Percentiles rank a stretch among this genome's conserved stretches.
These are phyloP conservation scores for Crossaster papposus DNA, from an alignment of 53 echinoderm and acorn worm species.

Conservation along the genomic window DNA sequence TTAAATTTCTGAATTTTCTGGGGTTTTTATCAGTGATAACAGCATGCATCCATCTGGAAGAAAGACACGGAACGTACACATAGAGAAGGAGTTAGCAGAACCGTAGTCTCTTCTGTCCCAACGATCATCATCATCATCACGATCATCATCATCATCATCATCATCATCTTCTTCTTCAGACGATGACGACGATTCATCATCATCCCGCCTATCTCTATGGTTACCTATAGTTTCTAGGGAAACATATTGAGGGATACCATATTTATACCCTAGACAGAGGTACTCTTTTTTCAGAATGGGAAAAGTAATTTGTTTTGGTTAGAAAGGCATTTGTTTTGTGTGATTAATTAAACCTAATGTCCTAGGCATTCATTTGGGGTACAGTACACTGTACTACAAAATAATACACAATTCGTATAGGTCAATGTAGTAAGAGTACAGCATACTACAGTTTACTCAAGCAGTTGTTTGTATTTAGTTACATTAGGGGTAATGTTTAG, in stretches of 20 bases:
- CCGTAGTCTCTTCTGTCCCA: conserved; percentile 10
- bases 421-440: no score
- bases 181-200: conserved; percentile 42
- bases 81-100: conserved; percentile 14
- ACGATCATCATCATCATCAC: not conserved
- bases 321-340: no score
- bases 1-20: not conserved
- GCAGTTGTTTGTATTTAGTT: no score
- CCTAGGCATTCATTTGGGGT: no score
- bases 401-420: no score
- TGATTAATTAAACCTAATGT: no score
- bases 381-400: no score
- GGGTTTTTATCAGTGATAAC: not conserved
- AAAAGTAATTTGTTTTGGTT: not conserved
- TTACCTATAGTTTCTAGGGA: conserved; percentile 49
- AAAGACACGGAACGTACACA: conserved; percentile 63
- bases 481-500: no score
- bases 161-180: conserved; percentile 24
- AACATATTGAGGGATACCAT: conserved; percentile 31
- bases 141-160: not conserved
- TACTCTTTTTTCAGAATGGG: not conserved
- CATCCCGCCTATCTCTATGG: conserved; percentile 49
- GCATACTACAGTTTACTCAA: no score
- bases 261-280: conserved; percentile 28
- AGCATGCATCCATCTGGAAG: conserved; percentile 55